phyloP scores from a whole-genome alignment of 2,113 vertebrate species.

The Macroglossus sobrinus region DNA sequence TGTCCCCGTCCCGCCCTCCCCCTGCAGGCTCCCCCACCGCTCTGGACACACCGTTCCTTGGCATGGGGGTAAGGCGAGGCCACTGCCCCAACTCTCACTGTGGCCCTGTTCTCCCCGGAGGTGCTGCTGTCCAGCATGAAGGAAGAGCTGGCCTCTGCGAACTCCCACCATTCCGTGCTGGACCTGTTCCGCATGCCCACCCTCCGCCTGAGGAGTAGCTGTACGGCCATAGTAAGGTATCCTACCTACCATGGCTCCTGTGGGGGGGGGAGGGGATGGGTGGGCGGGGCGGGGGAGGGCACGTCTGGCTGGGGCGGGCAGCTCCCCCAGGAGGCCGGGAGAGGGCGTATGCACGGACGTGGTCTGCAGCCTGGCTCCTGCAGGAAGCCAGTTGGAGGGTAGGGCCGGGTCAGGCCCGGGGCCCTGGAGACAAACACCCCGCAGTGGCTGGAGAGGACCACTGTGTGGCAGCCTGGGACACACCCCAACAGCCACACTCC shows the following conservation, averaged over 20 bases:
- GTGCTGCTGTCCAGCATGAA: constrained; percentile 84
- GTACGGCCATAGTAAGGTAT: constrained; percentile 83
- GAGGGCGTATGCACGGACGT: accelerated
- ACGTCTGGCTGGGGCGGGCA: not conserved
- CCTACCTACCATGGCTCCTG: accelerated
- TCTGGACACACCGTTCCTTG: not conserved
- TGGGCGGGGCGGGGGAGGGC: no score
- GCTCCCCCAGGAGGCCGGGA: not conserved
- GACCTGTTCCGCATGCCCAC: constrained; percentile 81
- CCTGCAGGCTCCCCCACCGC: not conserved
- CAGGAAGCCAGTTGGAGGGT: not conserved
- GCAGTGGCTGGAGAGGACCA: not conserved
- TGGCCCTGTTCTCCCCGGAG: constrained; percentile 63
- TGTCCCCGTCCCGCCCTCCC: accelerated
- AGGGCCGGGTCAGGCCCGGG: not conserved
- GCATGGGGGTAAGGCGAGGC: accelerated
- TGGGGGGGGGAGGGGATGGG: no score
- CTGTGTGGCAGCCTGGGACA: no score
- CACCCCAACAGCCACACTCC: not conserved
- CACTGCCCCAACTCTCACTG: not conserved
- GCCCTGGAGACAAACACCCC: not conserved
- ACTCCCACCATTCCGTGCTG: not conserved
- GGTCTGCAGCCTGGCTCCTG: no score
- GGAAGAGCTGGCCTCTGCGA: constrained; percentile 78
- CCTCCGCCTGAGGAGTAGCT: constrained; percentile 83